Percentiles rank a stretch among this genome's conserved stretches.
Conservation (phyloP, 2,797 vertebrate genomes). For the Sebastes elongatus region DNA sequence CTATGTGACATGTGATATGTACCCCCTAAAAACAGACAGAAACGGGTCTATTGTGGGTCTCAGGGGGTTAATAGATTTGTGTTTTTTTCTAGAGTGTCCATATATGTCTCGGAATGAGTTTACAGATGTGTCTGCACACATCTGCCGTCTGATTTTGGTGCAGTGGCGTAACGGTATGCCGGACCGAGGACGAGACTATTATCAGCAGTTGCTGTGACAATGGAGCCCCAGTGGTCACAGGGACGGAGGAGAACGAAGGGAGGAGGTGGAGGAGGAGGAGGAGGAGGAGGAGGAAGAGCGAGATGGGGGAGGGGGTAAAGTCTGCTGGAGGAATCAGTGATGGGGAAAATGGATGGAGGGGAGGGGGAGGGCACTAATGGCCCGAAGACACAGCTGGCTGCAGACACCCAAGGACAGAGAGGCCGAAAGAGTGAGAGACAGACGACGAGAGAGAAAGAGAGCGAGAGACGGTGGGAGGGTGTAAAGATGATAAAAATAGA, state of each 20-base stretch:
- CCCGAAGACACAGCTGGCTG: constrained; percentile 83
- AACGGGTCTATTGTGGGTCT: too few species aligned
- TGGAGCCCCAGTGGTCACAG: constrained; percentile 72
- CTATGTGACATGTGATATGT: too few species aligned
- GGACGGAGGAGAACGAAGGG: constrained; percentile 49
- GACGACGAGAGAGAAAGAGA: constrained; percentile 12
- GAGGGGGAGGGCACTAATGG: constrained; percentile 73
- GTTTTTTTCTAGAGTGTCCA: background rate
- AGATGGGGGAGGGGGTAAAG: constrained; percentile 60
- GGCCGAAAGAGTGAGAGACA: constrained; percentile 61
- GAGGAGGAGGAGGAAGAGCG: constrained; percentile 47
- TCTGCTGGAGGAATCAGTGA: constrained; percentile 77
- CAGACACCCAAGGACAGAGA: constrained; percentile 82
- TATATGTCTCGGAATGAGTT: background rate
- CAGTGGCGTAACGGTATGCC: constrained; percentile 61
- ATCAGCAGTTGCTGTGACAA: constrained; percentile 72
- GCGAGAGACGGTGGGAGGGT: constrained; percentile 16
- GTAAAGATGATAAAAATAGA: constrained; percentile 69
- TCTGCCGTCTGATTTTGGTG: constrained; percentile 56
- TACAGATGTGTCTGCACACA: background rate
- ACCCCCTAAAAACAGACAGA: too few species aligned
- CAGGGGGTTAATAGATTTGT: background rate
- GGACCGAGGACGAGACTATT: constrained; percentile 46
- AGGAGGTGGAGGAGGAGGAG: constrained; percentile 55
- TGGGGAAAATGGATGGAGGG: constrained; percentile 79